Base-by-base conservation (phyloP, 1,140 invertebrate species). In the Nautilus pompilius region DNA sequence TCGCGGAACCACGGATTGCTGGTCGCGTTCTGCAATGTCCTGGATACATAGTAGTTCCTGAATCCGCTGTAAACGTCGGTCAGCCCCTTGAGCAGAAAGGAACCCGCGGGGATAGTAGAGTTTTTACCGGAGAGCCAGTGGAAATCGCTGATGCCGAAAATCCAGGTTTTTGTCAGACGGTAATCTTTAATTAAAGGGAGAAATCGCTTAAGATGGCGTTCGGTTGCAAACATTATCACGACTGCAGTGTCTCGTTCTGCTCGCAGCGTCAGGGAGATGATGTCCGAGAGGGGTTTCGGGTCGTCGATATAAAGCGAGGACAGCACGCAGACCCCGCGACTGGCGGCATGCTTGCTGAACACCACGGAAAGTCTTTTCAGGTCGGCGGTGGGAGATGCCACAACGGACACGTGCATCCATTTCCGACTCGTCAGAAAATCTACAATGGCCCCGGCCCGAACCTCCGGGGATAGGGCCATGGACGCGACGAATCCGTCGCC, bases 11-110 rank as follows among this genome's bases (percentile, higher is more conserved):
- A 70, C 60, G 13, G 13, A 59, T 62, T 4, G 58, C 33, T 56
- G 3, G 17, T 22, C 3, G 10, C 22, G 8, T 30, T 10, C 1
- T 10, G 1, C 17, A 17, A 10, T 57, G 62, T 33, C 10, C 33
- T 34, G 30, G 53, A 66, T 17, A 53, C 32, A 28, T 66, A 59
- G 60, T 70, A 66, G 10, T 67, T 13, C 54, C 67, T 66, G 30
- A 75, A 73, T 24, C 61, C 63, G 26, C 28, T 30, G 33, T 74
- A 75, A 5, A 68, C 41, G 61, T 73, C 70, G 34, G 62, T 62
- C 17, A 60, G 24, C 5, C 59, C 58, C 22, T 73, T 63, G 4
- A 77, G 48, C 13, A 71, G 36, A 17, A 77, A 46, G n/a, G 73
- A 65, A 2, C 75, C 73, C 26, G 57, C 49, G 3, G 74, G 74